Base-by-base conservation (phyloP, 2,113 vertebrate species). In the Rhynchopsitta pachyrhyncha region DNA sequence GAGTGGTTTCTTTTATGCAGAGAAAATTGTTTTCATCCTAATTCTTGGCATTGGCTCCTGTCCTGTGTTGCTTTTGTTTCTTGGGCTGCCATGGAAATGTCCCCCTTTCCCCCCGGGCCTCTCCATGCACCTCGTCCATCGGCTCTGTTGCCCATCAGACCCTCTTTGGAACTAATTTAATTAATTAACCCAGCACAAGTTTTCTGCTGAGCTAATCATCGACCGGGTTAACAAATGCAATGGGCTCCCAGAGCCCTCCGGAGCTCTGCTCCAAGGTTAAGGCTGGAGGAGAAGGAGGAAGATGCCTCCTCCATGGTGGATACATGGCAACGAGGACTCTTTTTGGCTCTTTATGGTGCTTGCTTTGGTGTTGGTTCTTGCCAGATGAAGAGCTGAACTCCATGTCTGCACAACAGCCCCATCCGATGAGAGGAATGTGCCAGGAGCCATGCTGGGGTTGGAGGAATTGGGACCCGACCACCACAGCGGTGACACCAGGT, bases 41-140 rank as follows among this genome's bases (percentile, higher is more conserved):
- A 28, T 90, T 88, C 93, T 94, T 96, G 92, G 95, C 95, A 68
- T 94, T 90, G 95, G 83, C 95, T 76, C 76, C 79, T 70, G 90
- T 75, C 88, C 93, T 95, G 92, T 94, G 96, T 95, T 94, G 76
- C 90, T 84, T 94, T 96, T 96, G 95, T 95, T 96, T 90, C 90
- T 75, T 64, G 52, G 86, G 93, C 94, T 95, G 94, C 96, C 89
- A 97, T 96, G 95, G 96, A 96, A 96, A 97, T 96, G 94, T 95
- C 96, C 94, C 95, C 82, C 89, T 91, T 75, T 92, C 86, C 80
- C 86, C 73, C 92, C 80, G 94, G 89, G 70, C 80, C 69, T 96
- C 91, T 95, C 91, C 93, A 76, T 28, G 31, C 14, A 77, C 81
- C 91, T 96, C 91, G 74, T 86, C 60, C 69, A 78, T 78, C 0